phyloP scores from a whole-genome alignment of 2,113 vertebrate genomes.

The Syngnathus floridae region DNA sequence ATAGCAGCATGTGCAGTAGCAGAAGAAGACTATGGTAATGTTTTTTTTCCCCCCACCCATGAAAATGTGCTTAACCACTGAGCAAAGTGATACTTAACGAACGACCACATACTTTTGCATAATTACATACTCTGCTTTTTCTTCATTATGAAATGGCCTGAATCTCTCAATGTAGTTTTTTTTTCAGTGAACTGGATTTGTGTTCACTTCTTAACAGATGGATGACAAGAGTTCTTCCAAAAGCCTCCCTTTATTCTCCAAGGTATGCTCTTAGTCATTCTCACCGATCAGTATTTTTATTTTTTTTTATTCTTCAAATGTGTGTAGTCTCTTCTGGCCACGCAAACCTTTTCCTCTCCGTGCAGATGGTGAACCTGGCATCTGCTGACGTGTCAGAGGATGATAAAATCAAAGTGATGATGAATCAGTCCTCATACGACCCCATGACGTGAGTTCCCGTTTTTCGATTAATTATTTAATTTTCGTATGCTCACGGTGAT shows the following conservation, averaged over 20 bases:
- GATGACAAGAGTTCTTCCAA: constrained; percentile 85
- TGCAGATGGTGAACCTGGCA: constrained; percentile 95
- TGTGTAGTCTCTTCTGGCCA: neutral
- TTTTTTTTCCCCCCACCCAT: neutral
- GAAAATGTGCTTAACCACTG: neutral
- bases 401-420: constrained; percentile 96
- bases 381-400: constrained; percentile 92
- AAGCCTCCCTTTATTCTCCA: constrained; percentile 87
- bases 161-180: neutral
- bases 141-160: neutral
- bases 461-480: neutral
- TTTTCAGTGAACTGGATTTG: constrained; percentile 6
- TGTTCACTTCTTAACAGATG: constrained; percentile 81
- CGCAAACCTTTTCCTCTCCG: constrained; percentile 15
- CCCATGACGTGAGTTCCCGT: constrained; percentile 82
- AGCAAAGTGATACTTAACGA: neutral
- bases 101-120: neutral
- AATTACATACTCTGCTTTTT: neutral
- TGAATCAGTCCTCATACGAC: constrained; percentile 90
- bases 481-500: neutral
- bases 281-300: neutral
- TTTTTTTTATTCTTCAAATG: neutral
- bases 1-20: neutral
- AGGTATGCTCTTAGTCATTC: constrained; percentile 73
- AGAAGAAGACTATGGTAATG: neutral